Evolutionary conservation across 1,140 invertebrate species (phyloP), one percentile per base, ranked within the genome.

Genomic region (Pectinophora gossypiella): DNA sequence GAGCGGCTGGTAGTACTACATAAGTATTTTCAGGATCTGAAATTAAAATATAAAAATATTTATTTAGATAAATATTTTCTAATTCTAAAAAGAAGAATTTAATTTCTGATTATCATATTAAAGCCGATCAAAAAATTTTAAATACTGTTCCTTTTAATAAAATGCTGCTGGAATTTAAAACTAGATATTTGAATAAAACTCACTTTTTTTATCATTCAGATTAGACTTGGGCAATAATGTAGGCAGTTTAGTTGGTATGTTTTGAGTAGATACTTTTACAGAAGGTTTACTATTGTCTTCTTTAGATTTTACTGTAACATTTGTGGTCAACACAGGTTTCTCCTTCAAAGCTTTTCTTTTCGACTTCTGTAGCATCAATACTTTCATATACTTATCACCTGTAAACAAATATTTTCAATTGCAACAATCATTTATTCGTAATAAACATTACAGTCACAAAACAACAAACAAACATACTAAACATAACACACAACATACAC

Each of bases 21-120:
- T 85, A 72, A 38, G 84, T 80, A 58, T 78, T 84, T 69, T 84
- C 79, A 68, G 76, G 50, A 9, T 59, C 76, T 79, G 64, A 57
- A 76, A 79, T 18, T 59, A 20, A 35, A n/a, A n/a, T n/a, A n/a
- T n/a, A n/a, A n/a, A n/a, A n/a, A 20, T 56, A 15, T 35, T 51
- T 48, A 40, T 44, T 56, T 32, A 1, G n/a, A 3, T 32, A 32
- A 32, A n/a, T n/a, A n/a, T n/a, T n/a, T n/a, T n/a, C n/a, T n/a
- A n/a, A n/a, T n/a, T n/a, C n/a, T n/a, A n/a, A n/a, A n/a, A n/a
- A n/a, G n/a, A n/a, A n/a, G n/a, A n/a, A n/a, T n/a, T n/a, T n/a
- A n/a, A n/a, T n/a, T n/a, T n/a, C n/a, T n/a, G n/a, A n/a, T n/a
- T n/a, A n/a, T n/a, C n/a, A n/a, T n/a, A n/a, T n/a, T n/a, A n/a